phyloP scores from a whole-genome alignment of 2,888 invertebrate genomes.

The Tricholauxania praeusta region DNA sequence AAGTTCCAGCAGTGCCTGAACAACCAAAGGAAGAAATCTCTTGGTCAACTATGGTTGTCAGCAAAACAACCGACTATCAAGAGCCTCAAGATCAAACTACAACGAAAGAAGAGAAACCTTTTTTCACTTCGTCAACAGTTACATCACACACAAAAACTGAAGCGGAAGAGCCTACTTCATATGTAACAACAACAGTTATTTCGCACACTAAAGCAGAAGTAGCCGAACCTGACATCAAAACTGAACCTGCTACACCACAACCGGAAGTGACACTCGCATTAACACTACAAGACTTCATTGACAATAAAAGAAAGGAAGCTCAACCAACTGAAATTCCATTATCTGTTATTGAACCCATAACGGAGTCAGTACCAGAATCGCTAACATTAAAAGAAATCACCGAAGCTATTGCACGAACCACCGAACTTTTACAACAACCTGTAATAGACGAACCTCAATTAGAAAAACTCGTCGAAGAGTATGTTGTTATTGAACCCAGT shows the following conservation, averaged over 20 bases:
- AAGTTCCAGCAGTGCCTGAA: constrained; percentile 5
- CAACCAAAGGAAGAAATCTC: constrained; percentile 21
- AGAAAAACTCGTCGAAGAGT: constrained; percentile 49
- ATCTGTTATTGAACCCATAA: background rate
- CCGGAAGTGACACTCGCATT: no score
- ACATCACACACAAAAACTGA: constrained; percentile 38
- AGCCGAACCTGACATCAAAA: background rate
- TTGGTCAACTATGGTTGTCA: constrained; percentile 58
- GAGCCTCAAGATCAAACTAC: constrained; percentile 51
- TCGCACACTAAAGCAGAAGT: constrained; percentile 12
- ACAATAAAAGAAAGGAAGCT: constrained; percentile 3
- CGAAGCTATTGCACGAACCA: constrained; percentile 47
- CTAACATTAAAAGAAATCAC: constrained; percentile 46
- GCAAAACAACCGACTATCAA: constrained; percentile 58
- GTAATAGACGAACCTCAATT: constrained; percentile 23
- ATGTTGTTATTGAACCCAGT: constrained; percentile 58
- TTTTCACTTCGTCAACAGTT: constrained; percentile 15
- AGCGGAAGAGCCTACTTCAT: constrained; percentile 35
- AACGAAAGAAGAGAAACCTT: background rate
- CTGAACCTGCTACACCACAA: background rate
- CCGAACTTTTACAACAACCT: constrained; percentile 46
- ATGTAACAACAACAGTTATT: constrained; percentile 51
- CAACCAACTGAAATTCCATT: background rate
- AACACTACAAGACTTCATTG: constrained; percentile 10
- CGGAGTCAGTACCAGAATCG: constrained; percentile 34